Conservation (phyloP, 2,113 vertebrate species). For the Sphyrna mokarran region DNA sequence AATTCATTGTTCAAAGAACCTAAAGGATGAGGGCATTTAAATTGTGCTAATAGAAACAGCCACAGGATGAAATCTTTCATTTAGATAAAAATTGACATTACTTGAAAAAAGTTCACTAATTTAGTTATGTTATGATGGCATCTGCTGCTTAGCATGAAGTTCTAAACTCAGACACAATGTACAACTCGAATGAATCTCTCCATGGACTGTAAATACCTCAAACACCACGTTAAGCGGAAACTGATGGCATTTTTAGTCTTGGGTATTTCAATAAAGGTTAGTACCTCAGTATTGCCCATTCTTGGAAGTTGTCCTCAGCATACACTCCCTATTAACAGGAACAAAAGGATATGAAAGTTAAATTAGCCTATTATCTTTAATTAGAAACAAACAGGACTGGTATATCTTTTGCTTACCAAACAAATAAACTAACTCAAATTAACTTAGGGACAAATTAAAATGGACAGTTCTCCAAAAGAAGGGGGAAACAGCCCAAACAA, state of each 20-base stretch:
- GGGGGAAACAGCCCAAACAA: too few species aligned
- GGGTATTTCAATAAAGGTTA: neutral
- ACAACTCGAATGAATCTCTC: neutral
- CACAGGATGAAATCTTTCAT: too few species aligned
- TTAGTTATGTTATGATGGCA: neutral
- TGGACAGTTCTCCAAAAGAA: too few species aligned
- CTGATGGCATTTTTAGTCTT: neutral
- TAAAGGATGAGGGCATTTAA: too few species aligned
- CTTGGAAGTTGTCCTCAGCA: too few species aligned
- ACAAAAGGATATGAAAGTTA: neutral
- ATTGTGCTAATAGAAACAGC: too few species aligned
- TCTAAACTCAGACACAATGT: neutral
- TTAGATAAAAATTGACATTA: too few species aligned
- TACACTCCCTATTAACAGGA: neutral
- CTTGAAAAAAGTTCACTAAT: neutral
- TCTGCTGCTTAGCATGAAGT: neutral
- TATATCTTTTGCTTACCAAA: too few species aligned
- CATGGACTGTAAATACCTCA: neutral
- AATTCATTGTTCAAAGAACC: too few species aligned
- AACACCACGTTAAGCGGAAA: neutral
- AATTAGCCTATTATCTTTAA: neutral
- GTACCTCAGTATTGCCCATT: too few species aligned
- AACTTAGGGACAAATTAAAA: too few species aligned
- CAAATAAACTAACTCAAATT: too few species aligned
- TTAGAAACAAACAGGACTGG: neutral